Base-by-base conservation (phyloP, 2,797 vertebrate genomes). In the Pseudomugil tenellus region DNA sequence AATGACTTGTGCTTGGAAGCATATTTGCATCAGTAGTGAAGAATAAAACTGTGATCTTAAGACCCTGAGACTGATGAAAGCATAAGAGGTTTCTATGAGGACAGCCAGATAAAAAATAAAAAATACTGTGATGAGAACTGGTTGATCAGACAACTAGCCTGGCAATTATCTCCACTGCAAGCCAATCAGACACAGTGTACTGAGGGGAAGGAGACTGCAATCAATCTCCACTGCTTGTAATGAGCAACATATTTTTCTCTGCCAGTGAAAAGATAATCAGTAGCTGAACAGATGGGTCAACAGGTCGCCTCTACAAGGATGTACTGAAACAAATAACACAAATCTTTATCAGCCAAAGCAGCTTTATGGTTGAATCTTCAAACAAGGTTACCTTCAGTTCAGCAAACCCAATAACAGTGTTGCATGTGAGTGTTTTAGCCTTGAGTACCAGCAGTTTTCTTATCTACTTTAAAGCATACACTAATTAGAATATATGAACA, bases 201-300 rank as follows among this genome's bases (percentile, higher is more conserved):
- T 11, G 62, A 72, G 59, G 80, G n/a, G 73, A 81, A 73, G 76
- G 67, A 79, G 76, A 74, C 78, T 14, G 75, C 84, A 88, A 91
- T 92, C 88, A 92, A 90, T 89, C 80, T 87, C 75, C 84, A 68
- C 72, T 74, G 76, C 79, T 76, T 46, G 74, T 88, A 91, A 92
- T 91, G 89, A 91, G 87, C 90, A 89, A 87, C 86, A 90, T 86
- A 90, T 91, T 90, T 88, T 76, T 64, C 76, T 83, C 77, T 63
- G 83, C 79, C 77, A 65, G 76, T 46, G 87, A 87, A 89, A 89
- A 89, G 87, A 88, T 89, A 89, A 92, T 92, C 89, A 89, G 81
- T 60, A 63, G 76, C 84, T 62, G 81, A 87, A 79, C 70, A 59
- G 61, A 69, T 16, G 86, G 89, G 89, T 92, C 88, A 89, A 77